These are phyloP conservation scores for Pachyrhynchus sulphureomaculatus DNA, from an alignment of 1,140 invertebrate genomes.

Conservation along the genomic window DNA sequence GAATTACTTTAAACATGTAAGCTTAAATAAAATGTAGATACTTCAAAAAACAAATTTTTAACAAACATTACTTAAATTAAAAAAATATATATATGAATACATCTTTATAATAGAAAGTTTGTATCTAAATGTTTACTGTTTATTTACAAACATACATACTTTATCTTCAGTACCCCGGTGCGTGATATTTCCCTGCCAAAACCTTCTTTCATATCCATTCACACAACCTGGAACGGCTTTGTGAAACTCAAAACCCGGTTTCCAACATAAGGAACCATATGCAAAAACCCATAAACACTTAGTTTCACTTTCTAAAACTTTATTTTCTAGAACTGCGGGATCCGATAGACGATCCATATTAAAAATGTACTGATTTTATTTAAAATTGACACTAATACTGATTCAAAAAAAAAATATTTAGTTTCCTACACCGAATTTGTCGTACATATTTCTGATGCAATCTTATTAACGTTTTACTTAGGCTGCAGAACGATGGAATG, in stretches of 20 bases:
- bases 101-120: too few species aligned
- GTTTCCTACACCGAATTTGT: not conserved
- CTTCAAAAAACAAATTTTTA: too few species aligned
- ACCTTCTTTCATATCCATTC: conserved; percentile 73
- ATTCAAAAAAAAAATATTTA: not conserved
- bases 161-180: conserved; percentile 77
- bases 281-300: conserved; percentile 75
- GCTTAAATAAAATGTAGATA: too few species aligned
- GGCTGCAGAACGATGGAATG: not conserved
- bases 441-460: conserved; percentile 14
- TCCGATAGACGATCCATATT: conserved; percentile 20
- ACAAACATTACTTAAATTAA: too few species aligned
- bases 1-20: too few species aligned
- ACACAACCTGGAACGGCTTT: conserved; percentile 71
- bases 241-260: conserved; percentile 78
- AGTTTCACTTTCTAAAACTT: conserved; percentile 40
- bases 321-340: conserved; percentile 28
- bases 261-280: conserved; percentile 85
- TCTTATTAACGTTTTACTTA: not conserved
- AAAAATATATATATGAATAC: too few species aligned
- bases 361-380: not conserved
- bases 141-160: conserved; percentile 56
- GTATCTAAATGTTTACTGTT: too few species aligned
- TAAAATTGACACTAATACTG: not conserved
- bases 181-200: conserved; percentile 85